Conservation (phyloP, 2,888 invertebrate species). For the Sepiola atlantica region DNA sequence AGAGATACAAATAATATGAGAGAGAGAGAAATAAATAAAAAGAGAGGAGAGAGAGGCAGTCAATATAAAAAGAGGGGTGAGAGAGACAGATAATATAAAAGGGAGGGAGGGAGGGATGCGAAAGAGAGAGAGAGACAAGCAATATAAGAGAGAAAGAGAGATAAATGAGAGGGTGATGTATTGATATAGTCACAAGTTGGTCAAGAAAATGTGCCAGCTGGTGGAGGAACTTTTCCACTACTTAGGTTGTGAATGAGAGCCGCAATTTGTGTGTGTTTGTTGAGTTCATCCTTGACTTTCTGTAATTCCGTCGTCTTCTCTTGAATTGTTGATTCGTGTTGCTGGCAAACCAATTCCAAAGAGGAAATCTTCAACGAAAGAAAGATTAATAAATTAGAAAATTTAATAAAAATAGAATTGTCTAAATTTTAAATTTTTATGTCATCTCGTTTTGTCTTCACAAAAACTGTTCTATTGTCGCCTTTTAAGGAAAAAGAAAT, state of each 20-base stretch:
- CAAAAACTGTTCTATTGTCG: not conserved
- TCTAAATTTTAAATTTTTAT: not conserved
- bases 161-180: not conserved
- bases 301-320: constrained; percentile 59
- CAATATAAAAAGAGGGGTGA: not conserved
- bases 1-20: not conserved
- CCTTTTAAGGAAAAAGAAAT: too few relatives aligned
- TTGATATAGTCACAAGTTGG: not conserved
- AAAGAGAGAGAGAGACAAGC: not conserved
- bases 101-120: not conserved
- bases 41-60: not conserved
- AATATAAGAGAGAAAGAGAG: not conserved
- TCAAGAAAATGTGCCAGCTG: not conserved
- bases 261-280: constrained; percentile 70
- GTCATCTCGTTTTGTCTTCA: not conserved
- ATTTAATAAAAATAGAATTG: not conserved
- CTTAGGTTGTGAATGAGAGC: constrained; percentile 71
- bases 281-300: constrained; percentile 63
- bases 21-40: not conserved
- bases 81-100: not conserved
- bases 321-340: constrained; percentile 61
- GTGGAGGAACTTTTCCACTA: constrained; percentile 56
- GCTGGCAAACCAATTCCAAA: constrained; percentile 65
- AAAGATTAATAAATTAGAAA: not conserved
- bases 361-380: constrained; percentile 62